Evolutionary conservation across 2,888 invertebrate genomes (phyloP).

Genomic region (Drosophila rubida): DNA sequence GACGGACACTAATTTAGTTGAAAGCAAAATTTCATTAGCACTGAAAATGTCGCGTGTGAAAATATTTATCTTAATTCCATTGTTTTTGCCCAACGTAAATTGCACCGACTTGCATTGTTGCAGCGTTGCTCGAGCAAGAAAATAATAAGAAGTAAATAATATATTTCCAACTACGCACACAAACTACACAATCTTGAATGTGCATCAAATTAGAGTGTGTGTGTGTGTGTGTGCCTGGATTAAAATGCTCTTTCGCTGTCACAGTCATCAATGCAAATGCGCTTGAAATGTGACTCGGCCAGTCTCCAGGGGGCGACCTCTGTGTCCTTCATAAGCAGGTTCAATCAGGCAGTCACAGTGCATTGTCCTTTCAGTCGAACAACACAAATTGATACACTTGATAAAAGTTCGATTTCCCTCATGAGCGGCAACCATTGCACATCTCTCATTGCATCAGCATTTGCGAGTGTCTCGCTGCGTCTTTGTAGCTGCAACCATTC

Average conservation of each 20-base stretch:
- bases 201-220: constrained; percentile 11
- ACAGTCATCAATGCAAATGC: not conserved
- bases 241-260: too few relatives aligned
- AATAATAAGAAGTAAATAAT: constrained; percentile 4
- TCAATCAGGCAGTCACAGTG: constrained; percentile 41
- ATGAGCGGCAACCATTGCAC: constrained; percentile 33
- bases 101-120: constrained; percentile 25
- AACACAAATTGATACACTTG: constrained; percentile 71
- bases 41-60: constrained; percentile 75
- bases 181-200: constrained; percentile 6
- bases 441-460: constrained; percentile 28
- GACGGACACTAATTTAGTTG: constrained; percentile 71
- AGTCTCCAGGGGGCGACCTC: constrained; percentile 8
- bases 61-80: constrained; percentile 74
- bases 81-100: constrained; percentile 48
- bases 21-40: constrained; percentile 79
- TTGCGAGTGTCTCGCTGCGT: constrained; percentile 5
- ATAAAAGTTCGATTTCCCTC: constrained; percentile 74
- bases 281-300: constrained; percentile 2
- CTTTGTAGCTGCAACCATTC: not conserved
- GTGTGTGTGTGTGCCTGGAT: too few relatives aligned
- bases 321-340: constrained; percentile 18
- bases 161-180: constrained; percentile 7
- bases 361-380: constrained; percentile 41
- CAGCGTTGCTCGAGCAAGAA: constrained; percentile 1